Base-by-base conservation (phyloP, 1,140 invertebrate species). In the Homarus americanus region DNA sequence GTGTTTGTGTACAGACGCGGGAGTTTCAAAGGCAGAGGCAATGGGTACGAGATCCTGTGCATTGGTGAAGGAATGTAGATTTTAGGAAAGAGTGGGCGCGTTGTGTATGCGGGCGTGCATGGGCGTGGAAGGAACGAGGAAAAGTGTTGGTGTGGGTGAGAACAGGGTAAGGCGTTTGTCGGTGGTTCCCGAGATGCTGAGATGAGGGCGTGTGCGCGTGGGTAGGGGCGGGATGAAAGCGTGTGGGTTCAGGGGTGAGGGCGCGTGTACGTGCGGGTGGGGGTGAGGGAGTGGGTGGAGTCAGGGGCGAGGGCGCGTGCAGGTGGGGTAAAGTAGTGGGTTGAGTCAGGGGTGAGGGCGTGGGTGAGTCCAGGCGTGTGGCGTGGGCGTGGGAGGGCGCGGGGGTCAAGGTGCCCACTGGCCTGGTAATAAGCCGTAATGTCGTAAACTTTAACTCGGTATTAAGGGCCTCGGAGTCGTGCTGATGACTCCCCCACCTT, bases 401-500 rank as follows among this genome's bases (percentile, higher is more conserved):
- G 53, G 40, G 36, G 72, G 69, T 53, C 41, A 53, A 86, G 44
- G 66, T 73, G 34, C 38, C 40, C 69, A 53, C 20, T 75, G 72
- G 40, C 36, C 44, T 5, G 83, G 83, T 76, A 86, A 76, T 76
- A 86, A 86, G n/a, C n/a, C 53, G 83, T 53, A 76, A 86, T 76
- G 69, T 86, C 66, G 73, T 86, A 86, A 84, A 86, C 28, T 76
- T 53, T 69, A n/a, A 32, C 40, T 49, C 41, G 44, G 44, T 76
- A 53, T 53, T 53, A 40, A 84, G 40, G 32, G 82, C 2, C 38
- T 32, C 41, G 9, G n/a, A 73, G 49, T 76, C 38, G 72, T 75
- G 83, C 41, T 86, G 72, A 85, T 41, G 69, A 49, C 28, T 73
- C 12, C 36, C 41, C 53, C 34, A 3, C 69, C 49, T 40, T 86